Base-by-base conservation (phyloP, 2,888 invertebrate species). In the Cataglyphis altisquamis region DNA sequence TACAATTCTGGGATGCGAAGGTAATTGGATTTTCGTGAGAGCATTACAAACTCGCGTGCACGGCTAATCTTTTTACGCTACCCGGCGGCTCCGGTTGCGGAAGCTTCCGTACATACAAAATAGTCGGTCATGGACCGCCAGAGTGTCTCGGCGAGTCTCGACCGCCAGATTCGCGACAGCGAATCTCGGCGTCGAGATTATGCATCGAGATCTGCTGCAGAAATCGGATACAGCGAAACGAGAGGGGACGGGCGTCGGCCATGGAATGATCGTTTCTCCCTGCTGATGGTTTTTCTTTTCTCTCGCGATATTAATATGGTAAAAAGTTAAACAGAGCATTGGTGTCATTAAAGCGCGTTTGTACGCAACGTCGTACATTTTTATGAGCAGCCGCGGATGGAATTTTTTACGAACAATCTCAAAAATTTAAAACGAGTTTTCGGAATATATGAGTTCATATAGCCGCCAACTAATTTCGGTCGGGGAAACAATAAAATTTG, bases 11-110 rank as follows among this genome's bases (percentile, higher is more conserved):
- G 81, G 73, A 68, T 80, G 68, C 67, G 70, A 48, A 75, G 36
- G 84, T 85, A 89, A 89, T 89, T 88, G 81, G 82, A 85, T 90
- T 89, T 87, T 77, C 86, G 78, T 78, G 78, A 84, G 81, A 72
- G 62, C 63, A 66, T 63, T 74, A 72, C 74, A 80, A 77, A 66
- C 81, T 68, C 62, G 78, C 82, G 84, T 77, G 86, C 52, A 75
- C 78, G 68, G 83, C 64, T 90, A 86, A 90, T 89, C 90, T 83
- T 88, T 85, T 89, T 90, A 85, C 75, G 82, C 25, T 75, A 75
- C 39, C 70, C 70, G 64, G 63, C 81, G 32, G 75, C 82, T 84
- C 81, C 81, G 63, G 63, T 80, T 52, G 66, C 63, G 80, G 55
- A 48, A 75, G 63, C 62, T 67, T 52, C 57, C 64, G 67, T 74